Conservation (phyloP, 2,888 invertebrate species). For the Melanotus villosus region DNA sequence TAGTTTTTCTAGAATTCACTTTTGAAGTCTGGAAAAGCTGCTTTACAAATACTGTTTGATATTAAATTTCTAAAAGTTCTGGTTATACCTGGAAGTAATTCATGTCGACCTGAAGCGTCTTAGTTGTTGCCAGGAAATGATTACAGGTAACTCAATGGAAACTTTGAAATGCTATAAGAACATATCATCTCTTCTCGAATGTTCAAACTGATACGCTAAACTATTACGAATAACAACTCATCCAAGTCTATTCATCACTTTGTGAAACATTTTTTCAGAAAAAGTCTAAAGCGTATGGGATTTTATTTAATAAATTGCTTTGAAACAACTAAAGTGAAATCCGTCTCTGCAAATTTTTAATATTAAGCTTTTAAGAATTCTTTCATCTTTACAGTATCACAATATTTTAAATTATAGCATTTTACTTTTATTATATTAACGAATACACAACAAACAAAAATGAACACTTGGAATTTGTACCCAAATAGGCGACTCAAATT, state of each 20-base stretch:
- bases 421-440: too few species aligned
- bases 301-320: too few species aligned
- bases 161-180: neutral
- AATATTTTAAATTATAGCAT: too few species aligned
- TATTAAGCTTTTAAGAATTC: too few species aligned
- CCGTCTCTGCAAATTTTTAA: too few species aligned
- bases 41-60: neutral
- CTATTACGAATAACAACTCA: neutral
- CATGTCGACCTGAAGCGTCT: neutral
- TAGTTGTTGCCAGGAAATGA: neutral
- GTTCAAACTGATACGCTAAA: neutral
- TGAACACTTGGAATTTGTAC: neutral
- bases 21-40: neutral
- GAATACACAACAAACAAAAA: too few species aligned
- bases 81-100: neutral
- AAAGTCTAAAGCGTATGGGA: too few species aligned
- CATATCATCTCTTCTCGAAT: neutral
- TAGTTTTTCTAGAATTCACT: neutral
- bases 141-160: neutral
- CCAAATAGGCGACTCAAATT: neutral
- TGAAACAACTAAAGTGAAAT: too few species aligned
- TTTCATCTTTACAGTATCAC: too few species aligned
- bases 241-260: neutral
- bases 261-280: too few species aligned
- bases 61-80: neutral